A percentile compares a stretch with the other conserved stretches of the same genome.
phyloP scores from a whole-genome alignment of 1,140 invertebrate genomes.

The Anagrus nilaparvatae region DNA sequence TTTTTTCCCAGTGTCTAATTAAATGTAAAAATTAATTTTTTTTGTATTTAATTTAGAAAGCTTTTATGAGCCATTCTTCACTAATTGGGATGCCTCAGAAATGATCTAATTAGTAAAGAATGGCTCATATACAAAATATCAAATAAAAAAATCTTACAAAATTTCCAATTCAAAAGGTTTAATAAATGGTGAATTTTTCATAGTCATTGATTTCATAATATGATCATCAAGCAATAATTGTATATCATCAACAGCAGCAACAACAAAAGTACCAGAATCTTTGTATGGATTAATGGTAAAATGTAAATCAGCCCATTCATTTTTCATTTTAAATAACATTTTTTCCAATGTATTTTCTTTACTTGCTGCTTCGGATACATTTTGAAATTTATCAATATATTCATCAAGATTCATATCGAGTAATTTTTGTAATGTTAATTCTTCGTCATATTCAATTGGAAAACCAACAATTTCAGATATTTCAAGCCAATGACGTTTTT shows the following conservation, averaged over 20 bases:
- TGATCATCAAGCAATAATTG: slow-evolving; percentile 90
- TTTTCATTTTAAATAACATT: slow-evolving; percentile 79
- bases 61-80: too few species aligned
- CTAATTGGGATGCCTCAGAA: too few species aligned
- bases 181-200: slow-evolving; percentile 93
- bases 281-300: slow-evolving; percentile 70
- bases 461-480: slow-evolving; percentile 88
- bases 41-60: too few species aligned
- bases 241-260: slow-evolving; percentile 87
- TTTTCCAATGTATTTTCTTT: slow-evolving; percentile 90
- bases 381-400: slow-evolving; percentile 79
- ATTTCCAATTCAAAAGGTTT: slow-evolving; percentile 81
- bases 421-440: slow-evolving; percentile 72
- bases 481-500: slow-evolving; percentile 86
- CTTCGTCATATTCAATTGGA: slow-evolving; percentile 74
- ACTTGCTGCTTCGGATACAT: slow-evolving; percentile 85
- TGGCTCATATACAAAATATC: not conserved
- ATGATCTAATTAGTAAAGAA: not conserved
- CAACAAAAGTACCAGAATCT: slow-evolving; percentile 82
- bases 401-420: slow-evolving; percentile 80
- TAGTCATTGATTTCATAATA: slow-evolving; percentile 91
- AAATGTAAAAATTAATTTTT: slow-evolving; percentile 10
- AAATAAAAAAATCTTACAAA: slow-evolving; percentile 38
- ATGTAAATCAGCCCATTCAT: slow-evolving; percentile 77
- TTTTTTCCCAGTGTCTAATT: slow-evolving; percentile 62